phyloP scores from a whole-genome alignment of 2,113 vertebrate species.

The Salminus brasiliensis region DNA sequence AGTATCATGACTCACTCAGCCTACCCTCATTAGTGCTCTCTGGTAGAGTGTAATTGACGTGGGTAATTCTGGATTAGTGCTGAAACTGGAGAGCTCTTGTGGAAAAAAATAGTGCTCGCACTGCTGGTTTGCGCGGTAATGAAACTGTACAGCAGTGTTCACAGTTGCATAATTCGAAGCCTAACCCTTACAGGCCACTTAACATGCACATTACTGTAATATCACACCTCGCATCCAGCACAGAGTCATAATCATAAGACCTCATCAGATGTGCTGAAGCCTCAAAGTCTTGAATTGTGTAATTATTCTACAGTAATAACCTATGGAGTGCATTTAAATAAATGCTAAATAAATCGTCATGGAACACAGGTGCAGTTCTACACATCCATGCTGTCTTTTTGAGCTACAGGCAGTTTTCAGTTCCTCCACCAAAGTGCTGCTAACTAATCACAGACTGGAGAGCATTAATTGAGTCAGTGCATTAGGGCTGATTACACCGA shows the following conservation, averaged over 20 bases:
- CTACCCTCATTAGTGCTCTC: slow-evolving; percentile 2
- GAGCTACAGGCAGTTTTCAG: not conserved
- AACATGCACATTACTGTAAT: not conserved
- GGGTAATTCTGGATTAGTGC: slow-evolving; percentile 31
- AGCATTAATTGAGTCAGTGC: slow-evolving; percentile 7
- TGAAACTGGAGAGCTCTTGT: slow-evolving; percentile 16
- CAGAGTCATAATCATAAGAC: not conserved
- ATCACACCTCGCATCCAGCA: not conserved
- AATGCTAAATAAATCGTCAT: too few relatives aligned
- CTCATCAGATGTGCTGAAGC: not conserved
- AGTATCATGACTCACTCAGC: slow-evolving; percentile 26
- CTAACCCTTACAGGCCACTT: not conserved
- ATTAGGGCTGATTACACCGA: slow-evolving; percentile 23
- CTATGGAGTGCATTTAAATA: not conserved
- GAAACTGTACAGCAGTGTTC: not conserved
- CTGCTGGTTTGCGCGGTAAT: slow-evolving; percentile 12
- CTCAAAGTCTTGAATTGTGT: not conserved
- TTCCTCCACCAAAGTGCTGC: not conserved
- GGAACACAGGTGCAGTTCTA: not conserved
- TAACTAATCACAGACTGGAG: not conserved
- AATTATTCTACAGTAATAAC: not conserved
- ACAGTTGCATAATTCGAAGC: not conserved
- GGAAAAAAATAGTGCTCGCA: not conserved
- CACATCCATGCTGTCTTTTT: not conserved
- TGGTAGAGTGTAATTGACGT: slow-evolving; percentile 20